Conservation (phyloP, 2,113 vertebrate species). For the Siniperca chuatsi region DNA sequence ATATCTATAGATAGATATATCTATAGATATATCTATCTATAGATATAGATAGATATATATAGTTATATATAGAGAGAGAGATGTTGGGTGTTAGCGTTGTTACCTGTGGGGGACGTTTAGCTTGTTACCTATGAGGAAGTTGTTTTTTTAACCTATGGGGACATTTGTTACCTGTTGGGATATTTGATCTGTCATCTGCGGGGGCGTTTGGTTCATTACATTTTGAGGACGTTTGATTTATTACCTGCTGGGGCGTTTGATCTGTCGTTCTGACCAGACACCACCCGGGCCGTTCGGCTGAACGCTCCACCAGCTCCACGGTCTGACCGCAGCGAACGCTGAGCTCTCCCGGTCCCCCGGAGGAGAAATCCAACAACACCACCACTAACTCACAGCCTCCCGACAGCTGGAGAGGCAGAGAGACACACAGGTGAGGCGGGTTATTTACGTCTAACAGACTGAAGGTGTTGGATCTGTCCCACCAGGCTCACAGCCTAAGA, state of each 20-base stretch:
- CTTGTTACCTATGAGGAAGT: too few relatives aligned
- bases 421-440: slow-evolving; percentile 11
- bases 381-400: slow-evolving; percentile 97
- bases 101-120: too few relatives aligned
- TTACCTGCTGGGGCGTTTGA: slow-evolving; percentile 84
- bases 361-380: slow-evolving; percentile 93
- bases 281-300: slow-evolving; percentile 92
- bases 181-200: not conserved
- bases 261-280: slow-evolving; percentile 94
- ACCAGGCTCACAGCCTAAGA: too few relatives aligned
- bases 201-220: not conserved
- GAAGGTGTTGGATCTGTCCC: too few relatives aligned
- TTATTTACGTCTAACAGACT: too few relatives aligned
- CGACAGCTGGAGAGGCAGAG: slow-evolving; percentile 86
- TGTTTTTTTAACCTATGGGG: too few relatives aligned
- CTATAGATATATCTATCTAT: too few relatives aligned
- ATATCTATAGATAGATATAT: too few relatives aligned
- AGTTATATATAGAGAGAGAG: too few relatives aligned
- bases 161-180: not conserved
- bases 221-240: not conserved
- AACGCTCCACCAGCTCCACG: slow-evolving; percentile 95
- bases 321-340: slow-evolving; percentile 96
- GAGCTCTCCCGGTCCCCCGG: slow-evolving; percentile 89
- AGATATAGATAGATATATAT: too few relatives aligned
- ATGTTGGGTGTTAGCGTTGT: too few relatives aligned